These are phyloP conservation scores for Canis aureus DNA, from an alignment of 2,113 vertebrate genomes.

Conservation along the genomic window DNA sequence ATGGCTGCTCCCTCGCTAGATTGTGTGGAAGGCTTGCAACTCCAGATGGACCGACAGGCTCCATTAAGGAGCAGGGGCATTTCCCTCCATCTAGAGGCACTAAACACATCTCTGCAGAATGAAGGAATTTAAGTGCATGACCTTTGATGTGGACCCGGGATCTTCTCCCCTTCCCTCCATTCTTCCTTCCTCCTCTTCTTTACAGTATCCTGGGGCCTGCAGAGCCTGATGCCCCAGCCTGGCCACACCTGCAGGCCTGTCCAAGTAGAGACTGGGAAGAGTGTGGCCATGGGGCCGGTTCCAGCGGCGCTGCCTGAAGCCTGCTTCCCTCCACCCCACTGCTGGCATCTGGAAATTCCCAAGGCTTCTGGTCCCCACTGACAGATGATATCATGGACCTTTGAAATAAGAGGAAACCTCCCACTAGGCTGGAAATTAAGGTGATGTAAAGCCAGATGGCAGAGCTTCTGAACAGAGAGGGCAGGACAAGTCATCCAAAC, in stretches of 20 bases:
- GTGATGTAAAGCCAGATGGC: constrained; percentile 36
- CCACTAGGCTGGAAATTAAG: constrained; percentile 18
- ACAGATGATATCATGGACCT: background rate
- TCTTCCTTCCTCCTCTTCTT: background rate
- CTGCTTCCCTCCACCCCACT: background rate
- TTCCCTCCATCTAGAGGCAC: background rate
- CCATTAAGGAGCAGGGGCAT: background rate
- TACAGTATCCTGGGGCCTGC: no score
- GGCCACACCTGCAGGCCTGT: background rate
- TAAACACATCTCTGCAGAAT: background rate
- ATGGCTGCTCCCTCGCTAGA: background rate
- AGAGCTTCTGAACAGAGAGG: background rate
- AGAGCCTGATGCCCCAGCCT: background rate
- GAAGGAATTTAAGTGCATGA: background rate
- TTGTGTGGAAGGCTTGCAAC: background rate
- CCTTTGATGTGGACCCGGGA: background rate
- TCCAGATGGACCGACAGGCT: background rate
- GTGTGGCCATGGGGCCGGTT: background rate
- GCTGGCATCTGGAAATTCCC: background rate
- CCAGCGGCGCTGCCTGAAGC: background rate
- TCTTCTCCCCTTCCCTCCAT: background rate
- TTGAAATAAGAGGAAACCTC: constrained; percentile 53
- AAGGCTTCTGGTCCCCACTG: background rate
- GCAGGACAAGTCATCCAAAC: background rate
- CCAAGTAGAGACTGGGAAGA: background rate